Evolutionary conservation across 2,888 invertebrate species (phyloP).

Genomic region (Pharmacophagus antenor): DNA sequence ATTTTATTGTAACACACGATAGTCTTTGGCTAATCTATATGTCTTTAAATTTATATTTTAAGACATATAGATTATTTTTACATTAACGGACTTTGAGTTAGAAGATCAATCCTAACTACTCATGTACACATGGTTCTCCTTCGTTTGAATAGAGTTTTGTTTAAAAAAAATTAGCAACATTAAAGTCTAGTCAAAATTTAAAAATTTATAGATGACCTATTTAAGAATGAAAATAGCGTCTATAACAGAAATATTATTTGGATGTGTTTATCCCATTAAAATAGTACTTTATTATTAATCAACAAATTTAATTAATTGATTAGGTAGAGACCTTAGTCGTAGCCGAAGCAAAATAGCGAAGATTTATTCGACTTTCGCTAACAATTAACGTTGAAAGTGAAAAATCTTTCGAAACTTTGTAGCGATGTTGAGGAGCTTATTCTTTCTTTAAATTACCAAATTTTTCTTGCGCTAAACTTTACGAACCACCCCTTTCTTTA

Average conservation of each 20-base stretch:
- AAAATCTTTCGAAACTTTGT: slow-evolving; percentile 73
- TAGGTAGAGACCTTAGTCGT: slow-evolving; percentile 53
- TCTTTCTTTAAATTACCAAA: slow-evolving; percentile 74
- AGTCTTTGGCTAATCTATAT: no score
- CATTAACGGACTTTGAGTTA: no score
- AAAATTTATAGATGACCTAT: neutral
- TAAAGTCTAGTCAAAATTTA: no score
- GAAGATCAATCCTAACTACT: no score
- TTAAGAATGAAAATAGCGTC: neutral
- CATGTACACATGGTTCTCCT: no score
- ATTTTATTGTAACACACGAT: no score
- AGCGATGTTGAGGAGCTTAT: slow-evolving; percentile 59
- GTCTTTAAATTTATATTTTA: no score
- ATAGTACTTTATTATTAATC: slow-evolving; percentile 5
- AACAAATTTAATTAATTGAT: slow-evolving; percentile 70
- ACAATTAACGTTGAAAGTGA: slow-evolving; percentile 78
- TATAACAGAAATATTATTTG: no score
- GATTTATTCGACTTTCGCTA: slow-evolving; percentile 76
- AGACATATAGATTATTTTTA: no score
- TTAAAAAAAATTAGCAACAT: no score
- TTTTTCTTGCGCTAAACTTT: slow-evolving; percentile 75
- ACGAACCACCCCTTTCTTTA: slow-evolving; percentile 74
- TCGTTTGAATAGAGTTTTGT: no score
- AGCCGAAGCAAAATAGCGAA: slow-evolving; percentile 65
- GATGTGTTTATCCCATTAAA: neutral